Base-by-base conservation (phyloP, 2,888 invertebrate genomes). In the Polydrusus pterygomalis region DNA sequence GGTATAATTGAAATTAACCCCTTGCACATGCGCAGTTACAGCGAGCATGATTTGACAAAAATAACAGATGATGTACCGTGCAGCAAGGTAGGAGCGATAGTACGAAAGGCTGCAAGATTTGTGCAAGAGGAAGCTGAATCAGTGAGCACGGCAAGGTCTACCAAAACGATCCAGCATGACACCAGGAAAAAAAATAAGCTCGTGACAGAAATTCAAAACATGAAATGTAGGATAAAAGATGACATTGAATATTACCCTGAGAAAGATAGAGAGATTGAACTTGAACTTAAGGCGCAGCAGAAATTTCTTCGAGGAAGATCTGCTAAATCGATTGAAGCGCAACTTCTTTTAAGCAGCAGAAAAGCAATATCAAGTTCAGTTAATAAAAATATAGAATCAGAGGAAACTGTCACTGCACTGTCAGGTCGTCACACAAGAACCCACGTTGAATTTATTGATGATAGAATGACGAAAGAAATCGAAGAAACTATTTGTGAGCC, bases 1-100 rank as follows among this genome's bases (percentile, higher is more conserved):
- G 93, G 91, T 43, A 88, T 93, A 78, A 89, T 91, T 79, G 92
- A 92, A 84, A 93, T 93, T 86, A 91, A 91, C 84, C 90, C 92
- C 80, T 90, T 91, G 83, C 91, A 91, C 81, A 89, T 94, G 76
- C 89, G 90, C 81, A 89, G 91, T 60, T 95, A 95, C 84, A 91
- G 92, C 43, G 89, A 91, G 79, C 90, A 91, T 82, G 94, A 95
- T 84, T 88, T 95, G 65, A 87, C 91, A 30, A 90, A 90, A 83
- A 89, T 93, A 84, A 92, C 94, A 56, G 89, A 90, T 79, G 91
- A 92, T 84, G 91, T 92, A 54, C 91, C 94, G 77, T 91, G 91
- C 77, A 93, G 92, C 87, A 91, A 93, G 87, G 88, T 93, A 43
- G 89, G 90, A 73, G 13, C 47, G 18, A 68, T 90, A 85, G 88